Conservation (phyloP, 2,888 invertebrate genomes). For the Oligia strigilis region DNA sequence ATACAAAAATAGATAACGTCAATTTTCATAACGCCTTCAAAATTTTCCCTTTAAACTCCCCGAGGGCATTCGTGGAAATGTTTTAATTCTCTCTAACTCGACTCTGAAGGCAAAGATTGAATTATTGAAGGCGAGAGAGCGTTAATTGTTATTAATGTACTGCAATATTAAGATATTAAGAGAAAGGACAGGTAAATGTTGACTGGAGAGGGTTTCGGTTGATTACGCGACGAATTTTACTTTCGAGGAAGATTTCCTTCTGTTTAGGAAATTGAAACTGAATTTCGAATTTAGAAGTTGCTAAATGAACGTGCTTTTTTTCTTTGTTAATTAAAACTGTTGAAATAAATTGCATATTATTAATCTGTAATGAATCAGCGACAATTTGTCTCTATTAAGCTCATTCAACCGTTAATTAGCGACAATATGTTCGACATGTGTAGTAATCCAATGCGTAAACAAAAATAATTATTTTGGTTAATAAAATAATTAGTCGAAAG, state of each 20-base stretch:
- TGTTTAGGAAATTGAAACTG: slow-evolving; percentile 28
- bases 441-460: slow-evolving; percentile 27
- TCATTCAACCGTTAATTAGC: slow-evolving; percentile 39
- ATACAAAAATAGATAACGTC: slow-evolving; percentile 62
- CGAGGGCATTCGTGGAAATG: slow-evolving; percentile 65
- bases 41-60: slow-evolving; percentile 58
- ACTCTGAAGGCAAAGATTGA: slow-evolving; percentile 76
- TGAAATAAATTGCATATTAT: slow-evolving; percentile 28
- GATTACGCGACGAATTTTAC: slow-evolving; percentile 50
- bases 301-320: neutral
- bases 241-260: slow-evolving; percentile 12
- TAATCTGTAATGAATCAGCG: slow-evolving; percentile 40
- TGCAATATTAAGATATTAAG: slow-evolving; percentile 67
- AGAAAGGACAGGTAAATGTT: slow-evolving; percentile 62
- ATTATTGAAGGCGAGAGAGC: slow-evolving; percentile 78
- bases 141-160: slow-evolving; percentile 80
- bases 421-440: slow-evolving; percentile 36
- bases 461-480: slow-evolving; percentile 39
- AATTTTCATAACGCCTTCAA: slow-evolving; percentile 63
- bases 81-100: slow-evolving; percentile 75
- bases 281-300: slow-evolving; percentile 3
- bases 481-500: slow-evolving; percentile 11
- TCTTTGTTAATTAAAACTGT: neutral
- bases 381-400: slow-evolving; percentile 45
- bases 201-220: slow-evolving; percentile 27